Base-by-base conservation (phyloP, 1,140 invertebrate species). In the Solenopsis fugax region DNA sequence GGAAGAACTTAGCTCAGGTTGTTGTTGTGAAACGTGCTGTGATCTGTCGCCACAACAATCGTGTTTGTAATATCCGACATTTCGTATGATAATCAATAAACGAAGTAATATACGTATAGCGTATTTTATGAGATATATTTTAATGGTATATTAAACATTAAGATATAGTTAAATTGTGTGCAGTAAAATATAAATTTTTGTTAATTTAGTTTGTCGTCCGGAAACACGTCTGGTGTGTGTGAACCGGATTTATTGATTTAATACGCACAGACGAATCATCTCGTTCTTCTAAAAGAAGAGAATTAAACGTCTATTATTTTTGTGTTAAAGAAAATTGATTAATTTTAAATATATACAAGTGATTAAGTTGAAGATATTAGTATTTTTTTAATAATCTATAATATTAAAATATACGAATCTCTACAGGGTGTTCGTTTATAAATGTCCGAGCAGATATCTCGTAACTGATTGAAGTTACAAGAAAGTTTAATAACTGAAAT, bases 161-260 rank as follows among this genome's bases (percentile, higher is more conserved):
- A n/a, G n/a, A n/a, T n/a, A n/a, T n/a, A n/a, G n/a, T n/a, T n/a
- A n/a, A n/a, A n/a, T n/a, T n/a, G n/a, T n/a, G n/a, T n/a, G n/a
- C n/a, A n/a, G 54, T n/a, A 29, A 2, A 65, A 18, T 48, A 21
- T 24, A 9, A 54, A 56, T 82, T 45, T 67, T 13, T 34, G 16
- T 54, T 9, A 41, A 41, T 69, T 73, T 48, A 48, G 60, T 41
- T 13, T 50, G 18, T 50, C 13, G 21, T n/a, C 13, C 13, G 41
- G 16, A 62, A 16, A 41, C 18, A 60, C 13, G 24, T 13, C 24
- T 21, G 3, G 13, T 16, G 50, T n/a, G n/a, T n/a, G n/a, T n/a
- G n/a, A 75, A 75, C 54, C 13, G 37, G 29, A 13, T 37, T 73
- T 84, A 84, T n/a, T n/a, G 80, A 75, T 84, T 84, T 75, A 84